Conservation (phyloP, 2,113 vertebrate species). For the Panthera tigris region DNA sequence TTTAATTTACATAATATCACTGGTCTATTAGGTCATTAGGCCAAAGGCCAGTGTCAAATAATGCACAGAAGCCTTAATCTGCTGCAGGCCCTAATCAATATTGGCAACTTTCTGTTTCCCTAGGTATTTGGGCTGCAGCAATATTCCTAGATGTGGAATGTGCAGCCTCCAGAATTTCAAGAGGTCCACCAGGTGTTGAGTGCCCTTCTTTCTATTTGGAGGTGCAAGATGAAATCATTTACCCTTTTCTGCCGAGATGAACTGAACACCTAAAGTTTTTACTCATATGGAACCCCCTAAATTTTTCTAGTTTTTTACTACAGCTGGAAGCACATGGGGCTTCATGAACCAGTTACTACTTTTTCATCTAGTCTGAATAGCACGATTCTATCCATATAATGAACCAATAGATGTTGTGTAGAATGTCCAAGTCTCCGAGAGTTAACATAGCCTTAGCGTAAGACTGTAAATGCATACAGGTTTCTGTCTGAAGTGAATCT, state of each 20-base stretch:
- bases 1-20: background rate
- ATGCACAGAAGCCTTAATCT: background rate
- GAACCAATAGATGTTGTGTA: background rate
- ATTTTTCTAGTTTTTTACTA: background rate
- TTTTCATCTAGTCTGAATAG: background rate
- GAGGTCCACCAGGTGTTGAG: background rate
- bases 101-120: background rate
- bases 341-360: background rate
- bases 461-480: background rate
- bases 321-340: background rate
- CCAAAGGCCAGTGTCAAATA: background rate
- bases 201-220: background rate
- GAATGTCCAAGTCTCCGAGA: background rate
- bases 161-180: background rate
- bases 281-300: background rate
- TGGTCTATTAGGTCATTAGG: background rate
- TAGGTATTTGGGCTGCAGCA: background rate
- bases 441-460: background rate
- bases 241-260: background rate
- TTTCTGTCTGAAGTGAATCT: background rate
- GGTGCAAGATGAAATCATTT: background rate
- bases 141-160: background rate
- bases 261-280: background rate
- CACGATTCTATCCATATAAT: background rate
- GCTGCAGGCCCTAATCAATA: background rate